Evolutionary conservation across 37 sponge, comb jelly and placozoan genomes (phyloP).

Genomic region (Tethya wilhelma): DNA sequence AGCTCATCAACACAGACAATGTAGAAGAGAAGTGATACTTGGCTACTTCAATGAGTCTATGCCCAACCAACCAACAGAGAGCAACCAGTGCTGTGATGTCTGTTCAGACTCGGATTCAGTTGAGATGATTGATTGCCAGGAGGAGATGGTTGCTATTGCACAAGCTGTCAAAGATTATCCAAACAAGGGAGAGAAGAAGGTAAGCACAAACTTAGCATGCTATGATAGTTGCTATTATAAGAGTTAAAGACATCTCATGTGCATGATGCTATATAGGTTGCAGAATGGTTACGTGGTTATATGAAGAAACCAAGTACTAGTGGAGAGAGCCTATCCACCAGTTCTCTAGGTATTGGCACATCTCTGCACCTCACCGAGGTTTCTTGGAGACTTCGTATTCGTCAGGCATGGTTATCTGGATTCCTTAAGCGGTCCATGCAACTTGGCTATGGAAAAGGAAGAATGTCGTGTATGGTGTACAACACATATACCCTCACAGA

Average conservation of each 20-base stretch:
- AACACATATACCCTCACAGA: slow-evolving; percentile 19
- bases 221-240: background rate
- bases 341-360: slow-evolving; percentile 12
- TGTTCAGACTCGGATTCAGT: background rate
- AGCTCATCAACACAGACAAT: too few relatives aligned
- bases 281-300: slow-evolving; percentile 1
- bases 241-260: too few relatives aligned
- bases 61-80: background rate
- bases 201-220: background rate
- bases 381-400: slow-evolving; percentile 25
- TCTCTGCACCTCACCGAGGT: background rate
- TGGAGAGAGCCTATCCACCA: background rate
- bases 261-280: slow-evolving; percentile 1
- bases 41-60: too few relatives aligned
- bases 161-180: slow-evolving; percentile 17
- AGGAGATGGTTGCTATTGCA: slow-evolving; percentile 12
- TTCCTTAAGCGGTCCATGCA: slow-evolving; percentile 19
- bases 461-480: slow-evolving; percentile 14
- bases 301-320: background rate
- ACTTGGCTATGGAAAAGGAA: slow-evolving; percentile 17
- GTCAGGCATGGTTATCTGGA: slow-evolving; percentile 34
- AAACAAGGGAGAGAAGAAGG: slow-evolving; percentile 46
- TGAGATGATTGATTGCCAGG: slow-evolving; percentile 2
- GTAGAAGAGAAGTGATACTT: too few relatives aligned
- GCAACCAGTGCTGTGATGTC: slow-evolving; percentile 26